Percentiles rank a stretch among this genome's conserved stretches.
Evolutionary conservation across 2,113 vertebrate genomes (phyloP).

Genomic region (Polypterus senegalus): DNA sequence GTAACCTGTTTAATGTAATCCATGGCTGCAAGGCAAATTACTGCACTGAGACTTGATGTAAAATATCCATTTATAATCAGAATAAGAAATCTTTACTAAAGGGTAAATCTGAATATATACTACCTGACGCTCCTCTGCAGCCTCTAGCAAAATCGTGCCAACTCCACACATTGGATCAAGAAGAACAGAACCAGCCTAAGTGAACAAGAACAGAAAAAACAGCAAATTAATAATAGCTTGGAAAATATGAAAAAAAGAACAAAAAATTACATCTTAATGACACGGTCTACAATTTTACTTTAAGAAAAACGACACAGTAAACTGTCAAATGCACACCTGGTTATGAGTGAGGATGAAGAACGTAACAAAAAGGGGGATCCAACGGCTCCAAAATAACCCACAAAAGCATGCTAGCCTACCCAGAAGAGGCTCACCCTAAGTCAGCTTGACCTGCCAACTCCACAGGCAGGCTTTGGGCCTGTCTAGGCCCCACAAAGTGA

Average conservation of each 20-base stretch:
- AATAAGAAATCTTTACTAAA: too few species aligned
- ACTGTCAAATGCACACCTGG: not conserved
- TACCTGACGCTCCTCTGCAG: conserved; percentile 73
- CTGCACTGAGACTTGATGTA: too few species aligned
- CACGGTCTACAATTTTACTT: not conserved
- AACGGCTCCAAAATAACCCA: too few species aligned
- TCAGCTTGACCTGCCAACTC: too few species aligned
- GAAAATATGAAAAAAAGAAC: not conserved
- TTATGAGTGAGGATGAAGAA: too few species aligned
- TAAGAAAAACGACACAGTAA: not conserved
- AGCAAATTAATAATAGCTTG: not conserved
- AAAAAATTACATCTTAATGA: not conserved
- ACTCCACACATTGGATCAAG: conserved; percentile 90
- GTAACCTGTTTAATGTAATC: too few species aligned
- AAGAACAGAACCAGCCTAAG: conserved; percentile 56
- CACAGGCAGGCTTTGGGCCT: too few species aligned
- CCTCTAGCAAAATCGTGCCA: conserved; percentile 77
- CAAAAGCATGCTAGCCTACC: too few species aligned
- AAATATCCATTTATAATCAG: not conserved
- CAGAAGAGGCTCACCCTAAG: too few species aligned
- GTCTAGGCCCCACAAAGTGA: too few species aligned
- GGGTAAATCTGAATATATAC: conserved; percentile 18
- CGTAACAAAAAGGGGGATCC: too few species aligned
- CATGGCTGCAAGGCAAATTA: too few species aligned
- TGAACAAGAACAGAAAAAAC: conserved; percentile 15